Evolutionary conservation across 1,140 invertebrate genomes (phyloP), one percentile per base, ranked within the genome.

Genomic region (Drosophila ercepeae): DNA sequence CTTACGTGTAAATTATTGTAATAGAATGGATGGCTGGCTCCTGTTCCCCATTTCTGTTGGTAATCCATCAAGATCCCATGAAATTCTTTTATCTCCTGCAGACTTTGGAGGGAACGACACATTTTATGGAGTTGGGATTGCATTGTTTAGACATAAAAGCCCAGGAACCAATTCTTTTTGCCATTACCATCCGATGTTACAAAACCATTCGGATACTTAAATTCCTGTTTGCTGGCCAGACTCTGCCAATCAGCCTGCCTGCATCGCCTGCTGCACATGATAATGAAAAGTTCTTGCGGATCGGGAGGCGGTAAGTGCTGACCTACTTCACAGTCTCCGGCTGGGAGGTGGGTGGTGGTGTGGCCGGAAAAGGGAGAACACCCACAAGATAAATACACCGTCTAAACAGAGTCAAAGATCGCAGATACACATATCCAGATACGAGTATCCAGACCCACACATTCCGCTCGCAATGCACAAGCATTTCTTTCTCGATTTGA

Each of bases 401-500:
- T 74, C 58, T 72, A 74, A 72, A 74, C 59, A 74, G 45, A 52
- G 57, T 39, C 48, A 48, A 14, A 60, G 52, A 72, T 71, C 54
- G 55, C 32, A 61, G 55, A 64, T 64, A 64, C 57, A 63, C 59
- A 63, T 32, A 58, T 46, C 55, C 55, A 72, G 60, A 72, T 44
- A n/a, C n/a, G n/a, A n/a, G n/a, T n/a, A 60, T 49, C 55, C 55
- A 72, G 60, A 72, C 55, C 45, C 53, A 70, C 49, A 19, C n/a
- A 27, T 48, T 71, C 53, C 67, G 29, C 48, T 45, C 46, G 48
- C 68, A 58, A 59, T 71, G 68, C 68, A 71, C 68, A 72, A 72
- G 60, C 68, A 60, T 71, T 60, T 70, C 60, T 50, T 46, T 70
- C 19, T 51, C 67, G 52, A 63, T 70, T 74, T 77, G 78, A 82